Conservation (phyloP, 2,797 vertebrate genomes). For the Pseudocheirus occidentalis region DNA sequence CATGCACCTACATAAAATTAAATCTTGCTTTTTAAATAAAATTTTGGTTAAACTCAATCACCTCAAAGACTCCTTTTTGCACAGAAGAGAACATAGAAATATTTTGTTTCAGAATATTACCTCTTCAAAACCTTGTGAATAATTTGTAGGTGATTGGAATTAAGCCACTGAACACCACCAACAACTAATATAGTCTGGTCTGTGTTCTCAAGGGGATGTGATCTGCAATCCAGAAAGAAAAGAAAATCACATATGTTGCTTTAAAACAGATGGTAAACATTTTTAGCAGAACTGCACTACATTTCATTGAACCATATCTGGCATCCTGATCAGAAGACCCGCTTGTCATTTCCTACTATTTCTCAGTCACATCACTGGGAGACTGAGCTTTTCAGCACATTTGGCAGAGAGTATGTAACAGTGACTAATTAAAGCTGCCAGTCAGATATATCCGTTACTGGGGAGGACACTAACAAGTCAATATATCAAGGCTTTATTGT, state of each 20-base stretch:
- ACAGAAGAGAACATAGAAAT: conserved; percentile 6
- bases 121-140: conserved; percentile 91
- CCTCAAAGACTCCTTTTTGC: not conserved
- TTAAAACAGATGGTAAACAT: conserved; percentile 83
- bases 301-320: conserved; percentile 79
- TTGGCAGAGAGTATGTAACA: conserved; percentile 45
- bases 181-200: conserved; percentile 91
- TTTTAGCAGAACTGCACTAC: conserved; percentile 76
- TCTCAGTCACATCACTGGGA: conserved; percentile 67
- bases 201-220: conserved; percentile 91
- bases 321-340: conserved; percentile 72
- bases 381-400: conserved; percentile 73
- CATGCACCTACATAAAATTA: not conserved
- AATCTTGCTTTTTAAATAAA: conserved; percentile 43
- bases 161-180: conserved; percentile 98
- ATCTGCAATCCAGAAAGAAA: conserved; percentile 88
- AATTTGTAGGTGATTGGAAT: conserved; percentile 91
- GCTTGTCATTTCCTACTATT: conserved; percentile 75
- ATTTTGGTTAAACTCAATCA: conserved; percentile 18
- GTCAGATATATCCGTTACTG: conserved; percentile 21
- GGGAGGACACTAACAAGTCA: conserved; percentile 38
- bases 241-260: conserved; percentile 72
- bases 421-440: conserved; percentile 36
- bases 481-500: conserved; percentile 52
- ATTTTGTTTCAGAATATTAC: conserved; percentile 80